Evolutionary conservation across 2,888 invertebrate genomes (phyloP).

Genomic region (Mesorhabditis belari): DNA sequence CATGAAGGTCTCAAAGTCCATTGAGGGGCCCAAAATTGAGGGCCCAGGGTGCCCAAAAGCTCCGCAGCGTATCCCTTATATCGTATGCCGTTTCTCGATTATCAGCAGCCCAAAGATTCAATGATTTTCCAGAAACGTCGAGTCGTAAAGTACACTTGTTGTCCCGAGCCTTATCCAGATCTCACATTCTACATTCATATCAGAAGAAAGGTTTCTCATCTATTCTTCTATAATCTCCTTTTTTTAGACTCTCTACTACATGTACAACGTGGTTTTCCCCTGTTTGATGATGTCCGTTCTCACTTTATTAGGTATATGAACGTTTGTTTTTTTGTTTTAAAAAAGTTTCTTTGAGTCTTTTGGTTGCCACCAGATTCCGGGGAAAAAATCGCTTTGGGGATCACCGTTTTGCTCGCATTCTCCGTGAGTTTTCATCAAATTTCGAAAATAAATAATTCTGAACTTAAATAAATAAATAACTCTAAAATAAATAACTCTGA

Average conservation of each 20-base stretch:
- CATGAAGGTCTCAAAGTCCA: too few species aligned
- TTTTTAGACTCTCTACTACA: constrained; percentile 29
- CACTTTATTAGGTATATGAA: constrained; percentile 56
- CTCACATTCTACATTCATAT: constrained; percentile 60
- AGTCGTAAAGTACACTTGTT: constrained; percentile 59
- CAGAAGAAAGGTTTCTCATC: constrained; percentile 37
- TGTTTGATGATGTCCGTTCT: constrained; percentile 64
- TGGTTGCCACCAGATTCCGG: constrained; percentile 35
- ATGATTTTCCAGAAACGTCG: constrained; percentile 56
- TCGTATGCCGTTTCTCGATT: constrained; percentile 11
- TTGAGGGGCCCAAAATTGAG: too few species aligned
- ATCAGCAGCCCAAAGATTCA: too few species aligned
- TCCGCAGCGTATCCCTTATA: too few species aligned
- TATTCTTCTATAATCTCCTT: not conserved
- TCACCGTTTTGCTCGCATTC: constrained; percentile 61
- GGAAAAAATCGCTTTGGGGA: constrained; percentile 60
- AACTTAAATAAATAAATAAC: too few species aligned
- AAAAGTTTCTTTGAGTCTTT: constrained; percentile 17
- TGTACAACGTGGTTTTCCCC: constrained; percentile 62
- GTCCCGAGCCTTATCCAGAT: constrained; percentile 61
- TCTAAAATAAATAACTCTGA: too few species aligned
- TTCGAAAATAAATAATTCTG: too few species aligned
- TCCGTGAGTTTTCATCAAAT: constrained; percentile 58
- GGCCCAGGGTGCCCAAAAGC: too few species aligned
- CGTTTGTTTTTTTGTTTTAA: not conserved